phyloP scores from a whole-genome alignment of 2,888 invertebrate genomes.

The Elmis aenea region DNA sequence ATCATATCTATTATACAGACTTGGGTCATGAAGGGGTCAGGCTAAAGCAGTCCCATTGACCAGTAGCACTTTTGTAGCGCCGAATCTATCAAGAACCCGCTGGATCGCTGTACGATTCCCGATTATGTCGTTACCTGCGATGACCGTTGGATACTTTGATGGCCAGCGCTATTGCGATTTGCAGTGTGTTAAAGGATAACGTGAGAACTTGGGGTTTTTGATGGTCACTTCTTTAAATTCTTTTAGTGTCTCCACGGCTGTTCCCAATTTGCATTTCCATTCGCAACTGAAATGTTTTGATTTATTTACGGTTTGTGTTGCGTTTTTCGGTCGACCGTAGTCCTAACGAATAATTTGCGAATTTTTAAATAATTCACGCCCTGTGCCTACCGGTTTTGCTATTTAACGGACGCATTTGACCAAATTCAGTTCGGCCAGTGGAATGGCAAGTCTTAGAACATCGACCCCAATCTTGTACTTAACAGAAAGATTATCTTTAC shows the following conservation, averaged over 20 bases:
- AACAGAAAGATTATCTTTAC: too few species aligned
- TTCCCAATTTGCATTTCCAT: conserved; percentile 45
- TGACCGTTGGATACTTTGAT: conserved; percentile 43
- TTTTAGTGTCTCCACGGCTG: conserved; percentile 35
- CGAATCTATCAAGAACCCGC: conserved; percentile 9
- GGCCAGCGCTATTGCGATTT: conserved; percentile 33
- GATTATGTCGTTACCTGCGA: conserved; percentile 49
- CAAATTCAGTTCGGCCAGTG: too few species aligned
- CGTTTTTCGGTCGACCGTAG: conserved; percentile 10
- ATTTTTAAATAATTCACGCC: background rate
- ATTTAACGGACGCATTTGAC: too few species aligned
- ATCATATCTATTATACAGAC: conserved; percentile 46
- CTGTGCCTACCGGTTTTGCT: background rate
- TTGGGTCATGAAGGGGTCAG: conserved; percentile 38
- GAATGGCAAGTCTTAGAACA: too few species aligned
- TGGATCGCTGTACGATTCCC: conserved; percentile 35
- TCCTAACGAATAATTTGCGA: background rate
- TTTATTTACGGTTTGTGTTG: conserved; percentile 36
- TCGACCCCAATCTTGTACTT: too few species aligned
- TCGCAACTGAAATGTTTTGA: conserved; percentile 45
- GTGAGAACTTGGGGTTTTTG: conserved; percentile 41
- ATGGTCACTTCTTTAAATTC: conserved; percentile 29
- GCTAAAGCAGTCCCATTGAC: conserved; percentile 24
- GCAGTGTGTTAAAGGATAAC: conserved; percentile 38
- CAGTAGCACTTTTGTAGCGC: conserved; percentile 8